phyloP scores from a whole-genome alignment of 2,113 vertebrate genomes.

The Gavialis gangeticus region DNA sequence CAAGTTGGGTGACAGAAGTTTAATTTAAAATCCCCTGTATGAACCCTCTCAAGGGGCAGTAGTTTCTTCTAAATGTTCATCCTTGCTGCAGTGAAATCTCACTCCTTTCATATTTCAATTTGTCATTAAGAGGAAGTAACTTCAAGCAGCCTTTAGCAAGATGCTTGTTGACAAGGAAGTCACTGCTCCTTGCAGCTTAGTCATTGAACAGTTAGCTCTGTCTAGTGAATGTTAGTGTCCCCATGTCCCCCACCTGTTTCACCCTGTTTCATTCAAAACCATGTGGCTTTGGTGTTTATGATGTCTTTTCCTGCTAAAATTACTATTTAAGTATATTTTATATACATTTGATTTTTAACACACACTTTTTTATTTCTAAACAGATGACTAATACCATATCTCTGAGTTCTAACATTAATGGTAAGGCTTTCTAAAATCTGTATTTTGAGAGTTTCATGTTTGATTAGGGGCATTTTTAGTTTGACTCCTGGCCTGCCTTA shows the following conservation, averaged over 20 bases:
- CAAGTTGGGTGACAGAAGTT: background rate
- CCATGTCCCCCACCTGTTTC: no score
- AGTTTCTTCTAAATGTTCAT: background rate
- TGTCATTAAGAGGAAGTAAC: background rate
- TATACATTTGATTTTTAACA: background rate
- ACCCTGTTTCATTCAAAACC: background rate
- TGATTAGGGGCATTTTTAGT: background rate
- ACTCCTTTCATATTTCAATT: background rate
- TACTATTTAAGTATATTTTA: background rate
- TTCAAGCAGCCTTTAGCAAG: background rate
- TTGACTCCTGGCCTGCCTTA: background rate
- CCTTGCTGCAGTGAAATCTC: background rate
- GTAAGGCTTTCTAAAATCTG: conserved; percentile 36
- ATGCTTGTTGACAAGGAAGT: background rate
- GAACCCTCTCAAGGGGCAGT: background rate
- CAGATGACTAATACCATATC: background rate
- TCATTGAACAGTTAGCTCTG: background rate
- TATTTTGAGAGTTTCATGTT: background rate
- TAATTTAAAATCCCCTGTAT: background rate
- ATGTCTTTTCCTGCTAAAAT: background rate
- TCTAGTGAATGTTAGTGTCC: background rate
- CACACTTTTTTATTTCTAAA: background rate
- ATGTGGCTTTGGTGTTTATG: background rate
- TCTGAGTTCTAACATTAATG: background rate
- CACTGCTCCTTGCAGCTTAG: background rate